Conservation (phyloP, 2,888 invertebrate species). For the Aporophyla lueneburgensis region DNA sequence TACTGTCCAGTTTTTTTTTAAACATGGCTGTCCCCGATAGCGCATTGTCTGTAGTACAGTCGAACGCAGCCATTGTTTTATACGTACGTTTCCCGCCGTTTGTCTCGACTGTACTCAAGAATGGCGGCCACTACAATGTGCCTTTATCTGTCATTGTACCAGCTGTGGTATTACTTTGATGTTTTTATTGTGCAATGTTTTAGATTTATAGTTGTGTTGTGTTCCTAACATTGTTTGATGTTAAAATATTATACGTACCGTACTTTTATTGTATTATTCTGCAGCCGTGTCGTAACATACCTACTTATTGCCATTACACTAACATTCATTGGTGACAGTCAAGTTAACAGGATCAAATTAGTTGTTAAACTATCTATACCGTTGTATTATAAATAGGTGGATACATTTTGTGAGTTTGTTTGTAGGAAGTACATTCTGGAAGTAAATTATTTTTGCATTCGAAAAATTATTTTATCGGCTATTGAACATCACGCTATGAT, state of each 20-base stretch:
- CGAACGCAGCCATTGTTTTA: constrained; percentile 61
- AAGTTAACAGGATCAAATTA: too few relatives aligned
- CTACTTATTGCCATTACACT: background rate
- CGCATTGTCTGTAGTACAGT: constrained; percentile 55
- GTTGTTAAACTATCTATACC: too few relatives aligned
- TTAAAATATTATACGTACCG: background rate
- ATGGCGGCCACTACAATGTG: constrained; percentile 48
- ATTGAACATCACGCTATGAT: too few relatives aligned
- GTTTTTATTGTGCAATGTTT: constrained; percentile 51
- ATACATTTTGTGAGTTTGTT: too few relatives aligned
- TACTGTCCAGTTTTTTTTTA: constrained; percentile 20
- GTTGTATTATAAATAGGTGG: too few relatives aligned
- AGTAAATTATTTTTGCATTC: too few relatives aligned
- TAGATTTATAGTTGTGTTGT: constrained; percentile 30
- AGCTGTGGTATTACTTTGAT: constrained; percentile 48
- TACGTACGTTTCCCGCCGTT: constrained; percentile 47
- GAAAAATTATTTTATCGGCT: too few relatives aligned
- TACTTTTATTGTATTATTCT: background rate
- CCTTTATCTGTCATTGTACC: constrained; percentile 53
- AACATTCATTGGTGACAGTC: too few relatives aligned
- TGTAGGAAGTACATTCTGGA: too few relatives aligned
- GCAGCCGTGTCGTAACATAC: background rate
- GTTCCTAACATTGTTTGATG: constrained; percentile 8
- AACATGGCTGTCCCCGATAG: constrained; percentile 51
- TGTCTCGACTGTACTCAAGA: constrained; percentile 56